These are phyloP conservation scores for Leptinotarsa juncta DNA, from an alignment of 2,888 invertebrate genomes.

Conservation along the genomic window DNA sequence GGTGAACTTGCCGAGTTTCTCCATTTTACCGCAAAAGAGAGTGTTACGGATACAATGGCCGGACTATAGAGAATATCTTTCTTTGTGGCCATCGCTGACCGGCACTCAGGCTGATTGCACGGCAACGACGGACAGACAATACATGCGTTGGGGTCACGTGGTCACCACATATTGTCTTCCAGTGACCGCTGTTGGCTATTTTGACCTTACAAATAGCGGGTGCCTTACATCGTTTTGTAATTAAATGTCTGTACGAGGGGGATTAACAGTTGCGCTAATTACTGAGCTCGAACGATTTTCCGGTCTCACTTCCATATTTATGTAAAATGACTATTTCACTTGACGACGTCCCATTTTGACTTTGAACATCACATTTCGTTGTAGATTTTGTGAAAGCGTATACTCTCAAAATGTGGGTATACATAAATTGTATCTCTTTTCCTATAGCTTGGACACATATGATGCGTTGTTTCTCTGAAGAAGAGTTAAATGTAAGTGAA, in stretches of 20 bases:
- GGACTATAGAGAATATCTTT: conserved; percentile 41
- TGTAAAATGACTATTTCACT: not conserved
- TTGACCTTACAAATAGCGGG: conserved; percentile 31
- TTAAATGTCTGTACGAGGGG: conserved; percentile 27
- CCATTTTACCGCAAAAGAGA: conserved; percentile 27
- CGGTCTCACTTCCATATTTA: not conserved
- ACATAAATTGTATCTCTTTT: too few relatives aligned
- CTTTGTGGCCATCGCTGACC: conserved; percentile 49
- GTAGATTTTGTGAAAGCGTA: too few relatives aligned
- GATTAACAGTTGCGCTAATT: conserved; percentile 20
- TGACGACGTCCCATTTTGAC: not conserved
- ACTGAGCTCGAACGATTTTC: conserved; percentile 18
- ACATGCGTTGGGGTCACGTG: conserved; percentile 54
- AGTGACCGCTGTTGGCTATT: conserved; percentile 29
- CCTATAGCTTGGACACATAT: too few relatives aligned
- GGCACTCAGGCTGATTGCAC: conserved; percentile 59
- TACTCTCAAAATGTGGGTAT: too few relatives aligned
- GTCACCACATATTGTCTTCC: conserved; percentile 56
- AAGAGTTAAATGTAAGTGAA: too few relatives aligned
- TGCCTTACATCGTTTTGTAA: conserved; percentile 35
- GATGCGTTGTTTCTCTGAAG: too few relatives aligned
- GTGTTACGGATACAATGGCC: conserved; percentile 35
- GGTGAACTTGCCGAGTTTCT: conserved; percentile 29
- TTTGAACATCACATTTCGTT: too few relatives aligned
- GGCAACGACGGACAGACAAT: conserved; percentile 52